Base-by-base conservation (phyloP, 2,888 invertebrate species). In the Cheilosia vulpina region DNA sequence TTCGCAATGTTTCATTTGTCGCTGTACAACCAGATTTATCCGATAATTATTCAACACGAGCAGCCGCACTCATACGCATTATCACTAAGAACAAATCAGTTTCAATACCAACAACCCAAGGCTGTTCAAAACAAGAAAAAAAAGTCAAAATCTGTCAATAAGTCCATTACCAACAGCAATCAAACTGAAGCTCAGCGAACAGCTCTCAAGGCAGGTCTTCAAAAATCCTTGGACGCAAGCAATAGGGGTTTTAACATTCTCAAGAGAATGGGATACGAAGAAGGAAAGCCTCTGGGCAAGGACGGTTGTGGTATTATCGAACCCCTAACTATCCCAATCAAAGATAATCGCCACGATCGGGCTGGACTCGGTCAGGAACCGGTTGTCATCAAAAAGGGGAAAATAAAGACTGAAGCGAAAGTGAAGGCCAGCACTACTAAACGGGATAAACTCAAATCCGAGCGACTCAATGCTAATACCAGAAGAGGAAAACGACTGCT, bases 241-340 rank as follows among this genome's bases (percentile, higher is more conserved):
- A 87, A 87, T 34, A 87, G 73, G 62, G 83, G 81, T 1, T 81
- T 60, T 4, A 76, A 87, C 9, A 47, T 88, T 9, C 47, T 87
- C 4, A 63, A 65, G 31, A 80, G 73, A 78, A 88, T 88, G 87
- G 87, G 87, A 31, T 88, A 87, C 45, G 34, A 80, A 38, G 78
- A 75, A 24, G 87, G 87, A 15, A 55, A 80, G 15, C 78, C 80
- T 3, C 72, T 88, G 38, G 87, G 87, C 9, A 87, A 66, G 55
- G 50, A 50, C 21, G 63, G 57, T 1, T 38, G 19, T 2, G 83
- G 87, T 7, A 79, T 83, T 15, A 27, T 53, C 9, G 76, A 87
- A 24, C 87, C 85, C 0, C 9, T 87, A 11, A 38, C 21, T 3
- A 60, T 77, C 24, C 19, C 68, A 7, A 45, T 77, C 4, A 68